Conservation (phyloP, 2,888 invertebrate genomes). For the Prosopocoilus inquinatus region DNA sequence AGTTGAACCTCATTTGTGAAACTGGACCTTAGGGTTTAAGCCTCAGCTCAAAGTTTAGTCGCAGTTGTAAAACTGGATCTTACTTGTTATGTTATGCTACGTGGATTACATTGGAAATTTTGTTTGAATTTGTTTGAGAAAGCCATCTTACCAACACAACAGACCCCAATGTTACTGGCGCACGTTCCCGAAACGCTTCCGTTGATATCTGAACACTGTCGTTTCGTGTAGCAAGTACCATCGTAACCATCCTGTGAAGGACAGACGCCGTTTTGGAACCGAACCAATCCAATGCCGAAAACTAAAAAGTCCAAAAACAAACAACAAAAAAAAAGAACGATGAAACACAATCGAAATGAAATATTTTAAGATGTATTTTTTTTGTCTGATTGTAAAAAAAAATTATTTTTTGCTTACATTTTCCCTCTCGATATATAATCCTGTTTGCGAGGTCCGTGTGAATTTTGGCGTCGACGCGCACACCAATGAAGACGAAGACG, state of each 20-base stretch:
- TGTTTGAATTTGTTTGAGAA: background rate
- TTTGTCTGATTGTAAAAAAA: no score
- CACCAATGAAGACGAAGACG: no score
- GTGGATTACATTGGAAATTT: background rate
- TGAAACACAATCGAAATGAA: background rate
- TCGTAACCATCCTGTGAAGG: slow-evolving; percentile 62
- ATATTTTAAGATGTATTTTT: background rate
- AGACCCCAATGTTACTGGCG: slow-evolving; percentile 71
- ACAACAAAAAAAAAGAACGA: background rate
- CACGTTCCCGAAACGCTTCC: slow-evolving; percentile 74
- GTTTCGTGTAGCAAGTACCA: slow-evolving; percentile 76
- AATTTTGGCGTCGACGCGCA: no score
- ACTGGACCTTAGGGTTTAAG: no score
- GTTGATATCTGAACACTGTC: slow-evolving; percentile 69
- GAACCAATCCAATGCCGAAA: slow-evolving; percentile 48
- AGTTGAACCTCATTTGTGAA: no score
- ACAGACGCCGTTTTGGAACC: slow-evolving; percentile 73
- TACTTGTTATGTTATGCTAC: background rate
- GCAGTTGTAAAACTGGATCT: background rate
- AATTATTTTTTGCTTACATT: slow-evolving; percentile 12
- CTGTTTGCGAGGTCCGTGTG: no score
- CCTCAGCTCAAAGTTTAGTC: no score
- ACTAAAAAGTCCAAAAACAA: slow-evolving; percentile 9
- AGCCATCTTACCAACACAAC: slow-evolving; percentile 74
- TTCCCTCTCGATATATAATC: slow-evolving; percentile 1